Conservation (phyloP, 2,797 vertebrate genomes). For the Dendrocincla tyrannina region DNA sequence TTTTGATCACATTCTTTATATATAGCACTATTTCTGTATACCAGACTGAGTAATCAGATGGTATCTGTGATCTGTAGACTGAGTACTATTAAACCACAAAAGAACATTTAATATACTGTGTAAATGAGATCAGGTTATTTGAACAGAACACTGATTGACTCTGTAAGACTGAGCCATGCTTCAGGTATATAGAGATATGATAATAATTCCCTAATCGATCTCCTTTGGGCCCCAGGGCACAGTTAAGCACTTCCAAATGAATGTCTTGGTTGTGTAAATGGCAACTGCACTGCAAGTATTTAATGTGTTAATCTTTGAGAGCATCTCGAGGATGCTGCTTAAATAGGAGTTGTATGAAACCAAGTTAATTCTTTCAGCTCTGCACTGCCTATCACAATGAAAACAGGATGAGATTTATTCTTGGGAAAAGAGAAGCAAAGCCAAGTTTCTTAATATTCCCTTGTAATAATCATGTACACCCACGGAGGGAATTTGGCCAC, state of each 20-base stretch:
- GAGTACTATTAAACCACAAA: background rate
- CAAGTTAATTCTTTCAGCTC: background rate
- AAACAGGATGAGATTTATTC: slow-evolving; percentile 18
- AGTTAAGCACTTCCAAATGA: background rate
- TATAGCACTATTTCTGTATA: background rate
- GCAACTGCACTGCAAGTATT: background rate
- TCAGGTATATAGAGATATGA: background rate
- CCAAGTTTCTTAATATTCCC: background rate
- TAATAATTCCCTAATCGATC: background rate
- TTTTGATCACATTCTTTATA: background rate
- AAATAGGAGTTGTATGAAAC: background rate
- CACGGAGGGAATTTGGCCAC: background rate
- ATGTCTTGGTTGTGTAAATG: background rate
- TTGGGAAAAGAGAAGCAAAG: background rate
- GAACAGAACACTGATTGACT: background rate
- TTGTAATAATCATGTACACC: background rate
- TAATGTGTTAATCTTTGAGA: background rate
- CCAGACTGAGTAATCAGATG: background rate
- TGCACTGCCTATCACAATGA: background rate
- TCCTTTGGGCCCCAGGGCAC: background rate
- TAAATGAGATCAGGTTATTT: background rate
- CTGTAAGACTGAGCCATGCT: background rate
- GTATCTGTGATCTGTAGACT: background rate
- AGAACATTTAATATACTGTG: background rate
- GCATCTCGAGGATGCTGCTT: background rate